These are phyloP conservation scores for Tenthredo mesomela DNA, from an alignment of 2,888 invertebrate species.

Conservation along the genomic window DNA sequence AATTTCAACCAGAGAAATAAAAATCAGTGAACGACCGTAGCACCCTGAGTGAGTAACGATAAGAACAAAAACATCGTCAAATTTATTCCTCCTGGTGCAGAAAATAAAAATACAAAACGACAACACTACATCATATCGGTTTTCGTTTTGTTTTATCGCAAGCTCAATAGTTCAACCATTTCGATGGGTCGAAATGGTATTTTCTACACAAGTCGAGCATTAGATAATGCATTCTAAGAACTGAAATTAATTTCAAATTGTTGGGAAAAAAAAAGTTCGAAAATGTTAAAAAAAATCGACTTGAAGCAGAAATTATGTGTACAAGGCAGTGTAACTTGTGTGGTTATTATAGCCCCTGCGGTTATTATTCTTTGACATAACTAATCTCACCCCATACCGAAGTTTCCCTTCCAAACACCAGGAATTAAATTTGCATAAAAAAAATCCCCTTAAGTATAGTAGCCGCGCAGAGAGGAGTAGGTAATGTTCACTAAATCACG, in stretches of 20 bases:
- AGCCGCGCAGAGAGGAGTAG: not conserved
- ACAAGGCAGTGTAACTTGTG: not conserved
- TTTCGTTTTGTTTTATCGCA: not conserved
- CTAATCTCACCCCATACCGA: not conserved
- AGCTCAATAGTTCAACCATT: not conserved
- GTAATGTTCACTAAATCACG: slow-evolving; percentile 15
- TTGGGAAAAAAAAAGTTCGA: not conserved
- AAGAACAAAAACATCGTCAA: not conserved
- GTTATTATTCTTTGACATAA: not conserved
- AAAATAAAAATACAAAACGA: not conserved
- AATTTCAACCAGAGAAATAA: not conserved
- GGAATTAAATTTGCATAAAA: not conserved
- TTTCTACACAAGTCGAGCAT: not conserved
- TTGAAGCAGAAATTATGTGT: not conserved
- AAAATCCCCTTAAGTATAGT: not conserved
- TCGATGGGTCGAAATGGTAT: not conserved
- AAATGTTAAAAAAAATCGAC: not conserved
- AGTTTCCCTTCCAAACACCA: not conserved
- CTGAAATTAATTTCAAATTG: not conserved
- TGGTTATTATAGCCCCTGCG: not conserved
- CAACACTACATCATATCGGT: not conserved
- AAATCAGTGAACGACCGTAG: not conserved
- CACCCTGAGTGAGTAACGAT: not conserved
- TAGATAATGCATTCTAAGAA: not conserved
- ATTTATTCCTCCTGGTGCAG: not conserved